Percentiles rank a stretch among this genome's conserved stretches.
Evolutionary conservation across 2,888 invertebrate genomes (phyloP).

Genomic region (Acleris laterana): DNA sequence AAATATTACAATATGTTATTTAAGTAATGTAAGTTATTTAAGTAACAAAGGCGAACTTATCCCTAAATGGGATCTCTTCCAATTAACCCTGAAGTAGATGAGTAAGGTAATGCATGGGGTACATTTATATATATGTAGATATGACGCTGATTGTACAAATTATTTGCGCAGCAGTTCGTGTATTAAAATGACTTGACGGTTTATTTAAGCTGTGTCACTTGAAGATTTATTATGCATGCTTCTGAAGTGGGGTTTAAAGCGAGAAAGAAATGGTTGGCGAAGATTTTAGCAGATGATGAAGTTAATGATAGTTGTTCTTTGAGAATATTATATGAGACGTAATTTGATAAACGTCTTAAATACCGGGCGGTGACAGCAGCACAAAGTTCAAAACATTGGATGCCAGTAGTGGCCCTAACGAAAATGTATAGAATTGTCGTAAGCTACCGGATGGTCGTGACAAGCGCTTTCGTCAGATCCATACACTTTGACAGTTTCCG

Average conservation of each 20-base stretch:
- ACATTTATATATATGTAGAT: too few relatives aligned
- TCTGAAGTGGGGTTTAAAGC: constrained; percentile 35
- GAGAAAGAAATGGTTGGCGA: constrained; percentile 33
- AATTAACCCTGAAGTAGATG: too few relatives aligned
- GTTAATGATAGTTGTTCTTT: constrained; percentile 32
- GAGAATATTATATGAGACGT: constrained; percentile 19
- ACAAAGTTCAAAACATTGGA: background rate
- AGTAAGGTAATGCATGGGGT: too few relatives aligned
- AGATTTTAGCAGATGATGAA: constrained; percentile 37
- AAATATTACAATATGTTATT: too few relatives aligned
- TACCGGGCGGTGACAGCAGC: background rate
- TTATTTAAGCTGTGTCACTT: constrained; percentile 7
- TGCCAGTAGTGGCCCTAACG: background rate
- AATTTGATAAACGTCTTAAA: background rate
- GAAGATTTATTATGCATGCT: constrained; percentile 36
- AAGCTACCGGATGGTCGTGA: too few relatives aligned
- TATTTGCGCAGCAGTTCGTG: background rate
- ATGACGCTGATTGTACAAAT: too few relatives aligned
- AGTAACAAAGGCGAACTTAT: too few relatives aligned
- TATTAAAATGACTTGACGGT: constrained; percentile 1
- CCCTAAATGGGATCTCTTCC: too few relatives aligned
- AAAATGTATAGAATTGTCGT: too few relatives aligned
- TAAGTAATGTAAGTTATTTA: too few relatives aligned
- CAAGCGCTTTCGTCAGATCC: too few relatives aligned
- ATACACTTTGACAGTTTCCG: too few relatives aligned